These are phyloP conservation scores for Cebus imitator DNA, from an alignment of 2,113 vertebrate species.

Conservation along the genomic window DNA sequence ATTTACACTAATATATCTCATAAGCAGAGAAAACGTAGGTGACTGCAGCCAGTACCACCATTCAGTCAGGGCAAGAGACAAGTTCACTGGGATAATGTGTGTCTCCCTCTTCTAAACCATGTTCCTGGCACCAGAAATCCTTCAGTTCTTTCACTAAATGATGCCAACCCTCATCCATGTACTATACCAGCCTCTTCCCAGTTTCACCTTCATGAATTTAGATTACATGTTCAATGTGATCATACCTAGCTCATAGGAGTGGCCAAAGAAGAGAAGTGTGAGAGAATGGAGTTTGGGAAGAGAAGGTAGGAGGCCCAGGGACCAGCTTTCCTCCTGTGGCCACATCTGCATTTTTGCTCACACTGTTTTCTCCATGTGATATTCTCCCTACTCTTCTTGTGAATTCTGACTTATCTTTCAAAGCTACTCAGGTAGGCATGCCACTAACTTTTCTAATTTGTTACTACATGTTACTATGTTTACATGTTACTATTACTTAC, in stretches of 20 bases:
- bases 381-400: not conserved
- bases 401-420: not conserved
- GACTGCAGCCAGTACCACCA: not conserved
- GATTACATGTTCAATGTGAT: not conserved
- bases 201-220: not conserved
- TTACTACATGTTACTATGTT: not conserved
- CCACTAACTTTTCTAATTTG: not conserved
- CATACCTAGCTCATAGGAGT: not conserved
- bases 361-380: not conserved
- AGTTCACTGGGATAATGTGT: not conserved
- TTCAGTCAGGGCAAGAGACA: not conserved
- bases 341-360: not conserved
- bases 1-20: not conserved
- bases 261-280: not conserved
- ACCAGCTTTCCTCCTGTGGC: not conserved
- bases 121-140: not conserved
- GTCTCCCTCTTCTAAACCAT: not conserved
- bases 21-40: not conserved
- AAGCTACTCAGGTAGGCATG: not conserved
- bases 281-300: not conserved
- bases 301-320: accelerated
- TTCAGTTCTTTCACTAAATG: not conserved
- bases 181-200: not conserved
- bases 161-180: not conserved
- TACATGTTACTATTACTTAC: not conserved